phyloP scores from a whole-genome alignment of 2,888 invertebrate genomes.

The Ochropacha duplaris region DNA sequence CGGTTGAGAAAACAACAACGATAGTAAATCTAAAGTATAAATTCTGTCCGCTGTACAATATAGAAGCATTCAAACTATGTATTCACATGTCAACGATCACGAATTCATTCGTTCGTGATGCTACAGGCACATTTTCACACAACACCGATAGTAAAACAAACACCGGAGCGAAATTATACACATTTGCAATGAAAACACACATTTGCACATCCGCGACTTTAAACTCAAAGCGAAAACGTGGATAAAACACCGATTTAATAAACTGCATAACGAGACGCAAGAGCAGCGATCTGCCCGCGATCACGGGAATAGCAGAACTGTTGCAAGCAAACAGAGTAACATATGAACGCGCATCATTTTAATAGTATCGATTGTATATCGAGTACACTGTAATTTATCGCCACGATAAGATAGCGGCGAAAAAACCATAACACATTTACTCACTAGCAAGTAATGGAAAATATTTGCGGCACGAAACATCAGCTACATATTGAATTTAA shows the following conservation, averaged over 20 bases:
- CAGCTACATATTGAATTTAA: not conserved
- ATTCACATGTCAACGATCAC: conserved; percentile 33
- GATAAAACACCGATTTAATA: conserved; percentile 26
- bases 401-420: conserved; percentile 67
- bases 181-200: conserved; percentile 16
- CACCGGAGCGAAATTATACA: conserved; percentile 14
- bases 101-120: conserved; percentile 28
- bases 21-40: conserved; percentile 17
- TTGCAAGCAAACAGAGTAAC: conserved; percentile 59
- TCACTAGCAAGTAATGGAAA: conserved; percentile 30
- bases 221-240: conserved; percentile 24
- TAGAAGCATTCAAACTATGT: conserved; percentile 28
- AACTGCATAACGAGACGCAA: conserved; percentile 34
- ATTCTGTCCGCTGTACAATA: conserved; percentile 11
- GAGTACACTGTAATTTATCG: conserved; percentile 74
- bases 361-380: conserved; percentile 73
- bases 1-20: conserved; percentile 33
- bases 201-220: conserved; percentile 18
- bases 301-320: conserved; percentile 63
- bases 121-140: conserved; percentile 24
- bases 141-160: conserved; percentile 21
- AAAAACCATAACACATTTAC: conserved; percentile 40
- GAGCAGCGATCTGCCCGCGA: conserved; percentile 60
- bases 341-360: conserved; percentile 45
- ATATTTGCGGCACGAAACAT: not conserved